Evolutionary conservation across 2,797 vertebrate species (phyloP).

Genomic region (Lagothrix lagotricha): DNA sequence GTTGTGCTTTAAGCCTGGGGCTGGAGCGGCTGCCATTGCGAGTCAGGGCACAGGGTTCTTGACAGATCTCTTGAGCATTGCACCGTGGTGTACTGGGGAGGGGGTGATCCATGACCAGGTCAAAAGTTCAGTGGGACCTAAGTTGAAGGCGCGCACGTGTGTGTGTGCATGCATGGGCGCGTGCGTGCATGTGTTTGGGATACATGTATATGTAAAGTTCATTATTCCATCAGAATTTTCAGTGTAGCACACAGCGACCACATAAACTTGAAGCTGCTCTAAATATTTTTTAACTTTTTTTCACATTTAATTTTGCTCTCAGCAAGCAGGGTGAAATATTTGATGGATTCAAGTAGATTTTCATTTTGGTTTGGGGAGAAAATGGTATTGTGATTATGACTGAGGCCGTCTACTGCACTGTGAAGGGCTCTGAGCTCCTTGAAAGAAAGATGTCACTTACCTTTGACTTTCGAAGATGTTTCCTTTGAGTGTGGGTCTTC

Average conservation of each 20-base stretch:
- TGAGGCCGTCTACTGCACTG: not conserved
- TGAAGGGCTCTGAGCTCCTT: not conserved
- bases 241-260: not conserved
- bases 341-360: not conserved
- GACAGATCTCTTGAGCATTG: constrained; percentile 62
- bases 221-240: not conserved
- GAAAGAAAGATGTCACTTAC: not conserved
- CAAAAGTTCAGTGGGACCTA: constrained; percentile 85
- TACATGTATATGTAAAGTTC: not conserved
- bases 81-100: constrained; percentile 52
- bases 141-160: constrained; percentile 32
- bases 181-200: not conserved
- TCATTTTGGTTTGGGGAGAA: not conserved
- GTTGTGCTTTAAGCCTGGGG: constrained; percentile 65
- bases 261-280: not conserved
- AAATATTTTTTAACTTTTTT: not conserved
- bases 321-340: not conserved
- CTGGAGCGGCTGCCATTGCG: constrained; percentile 80
- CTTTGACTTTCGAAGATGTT: not conserved
- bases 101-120: constrained; percentile 77
- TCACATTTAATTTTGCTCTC: not conserved
- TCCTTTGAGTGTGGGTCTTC: not conserved
- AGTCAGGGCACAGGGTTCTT: constrained; percentile 43
- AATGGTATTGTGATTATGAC: not conserved
- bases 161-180: not conserved